A percentile compares a stretch with the other conserved stretches of the same genome.
Evolutionary conservation across 2,888 invertebrate genomes (phyloP).

Genomic region (Microchrysa polita): DNA sequence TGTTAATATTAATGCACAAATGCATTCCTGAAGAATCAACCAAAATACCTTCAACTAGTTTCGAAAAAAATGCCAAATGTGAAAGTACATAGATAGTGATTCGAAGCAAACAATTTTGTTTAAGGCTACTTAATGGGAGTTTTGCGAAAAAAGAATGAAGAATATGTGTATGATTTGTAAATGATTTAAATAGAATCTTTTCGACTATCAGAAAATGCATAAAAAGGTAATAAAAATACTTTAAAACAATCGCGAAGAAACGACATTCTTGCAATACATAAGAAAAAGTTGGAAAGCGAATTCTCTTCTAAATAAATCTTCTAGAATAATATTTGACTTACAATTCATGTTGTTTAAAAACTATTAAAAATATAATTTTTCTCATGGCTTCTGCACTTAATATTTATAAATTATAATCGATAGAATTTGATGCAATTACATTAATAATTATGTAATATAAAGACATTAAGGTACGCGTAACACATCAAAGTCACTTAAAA

Average conservation of each 20-base stretch:
- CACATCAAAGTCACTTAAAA: slow-evolving; percentile 45
- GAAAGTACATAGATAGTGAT: too few species aligned
- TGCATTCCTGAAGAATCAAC: slow-evolving; percentile 6
- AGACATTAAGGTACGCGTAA: slow-evolving; percentile 50
- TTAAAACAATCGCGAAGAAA: neutral
- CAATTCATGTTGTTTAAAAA: slow-evolving; percentile 30
- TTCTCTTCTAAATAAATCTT: neutral
- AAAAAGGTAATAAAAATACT: slow-evolving; percentile 14
- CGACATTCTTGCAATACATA: neutral
- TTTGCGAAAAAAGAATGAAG: neutral
- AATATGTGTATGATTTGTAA: neutral
- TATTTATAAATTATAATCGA: slow-evolving; percentile 36
- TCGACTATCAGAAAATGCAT: neutral
- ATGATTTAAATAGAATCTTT: neutral
- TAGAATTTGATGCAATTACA: slow-evolving; percentile 35
- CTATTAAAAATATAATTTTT: slow-evolving; percentile 38
- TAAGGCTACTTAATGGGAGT: too few species aligned
- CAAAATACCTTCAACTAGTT: too few species aligned
- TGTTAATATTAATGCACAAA: slow-evolving; percentile 2
- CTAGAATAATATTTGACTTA: slow-evolving; percentile 38
- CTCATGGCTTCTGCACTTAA: slow-evolving; percentile 39
- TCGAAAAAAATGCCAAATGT: too few species aligned
- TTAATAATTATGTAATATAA: slow-evolving; percentile 26
- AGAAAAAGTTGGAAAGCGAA: neutral
- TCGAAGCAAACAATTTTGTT: too few species aligned